These are phyloP conservation scores for Drosophila kepulauana DNA, from an alignment of 1,140 invertebrate genomes.

Conservation along the genomic window DNA sequence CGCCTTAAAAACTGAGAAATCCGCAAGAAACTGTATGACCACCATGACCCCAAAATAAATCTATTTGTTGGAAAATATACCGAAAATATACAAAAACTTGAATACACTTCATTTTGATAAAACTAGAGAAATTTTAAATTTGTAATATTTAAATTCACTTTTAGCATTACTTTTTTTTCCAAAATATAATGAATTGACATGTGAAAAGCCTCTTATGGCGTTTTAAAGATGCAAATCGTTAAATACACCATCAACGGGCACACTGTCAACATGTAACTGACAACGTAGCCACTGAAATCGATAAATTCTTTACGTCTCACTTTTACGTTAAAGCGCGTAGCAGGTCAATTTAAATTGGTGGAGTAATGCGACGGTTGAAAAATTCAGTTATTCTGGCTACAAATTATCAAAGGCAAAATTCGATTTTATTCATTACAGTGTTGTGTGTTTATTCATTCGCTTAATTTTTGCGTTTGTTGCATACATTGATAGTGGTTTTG, in stretches of 20 bases:
- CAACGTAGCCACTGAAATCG: not conserved
- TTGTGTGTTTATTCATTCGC: conserved; percentile 45
- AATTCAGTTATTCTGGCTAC: not conserved
- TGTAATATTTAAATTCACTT: not conserved
- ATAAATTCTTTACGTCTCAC: not conserved
- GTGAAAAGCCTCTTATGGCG: no score
- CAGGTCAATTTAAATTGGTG: no score
- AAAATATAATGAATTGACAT: no score
- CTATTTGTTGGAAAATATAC: not conserved
- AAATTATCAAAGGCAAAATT: not conserved
- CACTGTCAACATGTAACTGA: no score
- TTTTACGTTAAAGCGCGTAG: not conserved
- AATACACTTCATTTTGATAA: not conserved
- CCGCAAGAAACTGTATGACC: conserved; percentile 6
- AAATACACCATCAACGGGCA: no score
- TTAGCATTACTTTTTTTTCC: no score
- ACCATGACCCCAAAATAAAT: not conserved
- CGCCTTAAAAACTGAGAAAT: conserved; percentile 7
- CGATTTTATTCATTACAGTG: conserved; percentile 13
- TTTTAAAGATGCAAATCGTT: no score
- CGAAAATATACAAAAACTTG: not conserved
- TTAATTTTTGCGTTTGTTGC: conserved; percentile 26
- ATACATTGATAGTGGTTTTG: conserved; percentile 31
- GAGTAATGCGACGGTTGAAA: no score
- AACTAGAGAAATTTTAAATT: not conserved